phyloP scores from a whole-genome alignment of 2,888 invertebrate species.

The Nudaria mundana region DNA sequence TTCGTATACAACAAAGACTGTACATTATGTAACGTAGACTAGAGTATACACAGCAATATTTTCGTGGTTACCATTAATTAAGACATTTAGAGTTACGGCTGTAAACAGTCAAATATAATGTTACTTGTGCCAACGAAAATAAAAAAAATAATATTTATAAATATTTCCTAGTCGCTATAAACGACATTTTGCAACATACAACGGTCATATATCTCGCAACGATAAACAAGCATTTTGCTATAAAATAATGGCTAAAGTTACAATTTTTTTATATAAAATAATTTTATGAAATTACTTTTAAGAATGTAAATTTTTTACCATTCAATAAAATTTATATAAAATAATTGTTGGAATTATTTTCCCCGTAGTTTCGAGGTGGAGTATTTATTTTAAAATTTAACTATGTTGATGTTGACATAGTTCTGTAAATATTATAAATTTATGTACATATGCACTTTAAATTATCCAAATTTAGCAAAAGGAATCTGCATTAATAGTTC shows the following conservation, averaged over 20 bases:
- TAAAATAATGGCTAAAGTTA: constrained; percentile 36
- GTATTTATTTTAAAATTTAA: constrained; percentile 3
- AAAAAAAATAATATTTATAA: constrained; percentile 26
- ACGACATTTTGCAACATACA: constrained; percentile 31
- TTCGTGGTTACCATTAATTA: constrained; percentile 37
- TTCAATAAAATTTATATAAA: constrained; percentile 72
- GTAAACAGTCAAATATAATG: constrained; percentile 29
- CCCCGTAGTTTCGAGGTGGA: constrained; percentile 18
- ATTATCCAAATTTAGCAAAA: constrained; percentile 38
- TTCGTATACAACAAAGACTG: constrained; percentile 58
- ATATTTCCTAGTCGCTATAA: constrained; percentile 47
- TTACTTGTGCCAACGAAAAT: constrained; percentile 45
- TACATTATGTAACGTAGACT: constrained; percentile 50
- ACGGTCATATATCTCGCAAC: constrained; percentile 34
- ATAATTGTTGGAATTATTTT: constrained; percentile 44
- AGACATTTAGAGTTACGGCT: constrained; percentile 29
- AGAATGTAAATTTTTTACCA: constrained; percentile 73
- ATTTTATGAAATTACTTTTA: constrained; percentile 51
- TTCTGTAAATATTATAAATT: constrained; percentile 24
- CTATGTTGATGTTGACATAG: constrained; percentile 2
- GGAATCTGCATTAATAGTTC: constrained; percentile 28
- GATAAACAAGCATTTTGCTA: constrained; percentile 33
- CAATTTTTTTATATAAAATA: constrained; percentile 45
- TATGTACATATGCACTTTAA: constrained; percentile 30
- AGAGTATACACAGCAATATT: constrained; percentile 49